Conservation (phyloP, 35 echinoderm and acorn worm genomes). For the Heliocidaris erythrogramma region DNA sequence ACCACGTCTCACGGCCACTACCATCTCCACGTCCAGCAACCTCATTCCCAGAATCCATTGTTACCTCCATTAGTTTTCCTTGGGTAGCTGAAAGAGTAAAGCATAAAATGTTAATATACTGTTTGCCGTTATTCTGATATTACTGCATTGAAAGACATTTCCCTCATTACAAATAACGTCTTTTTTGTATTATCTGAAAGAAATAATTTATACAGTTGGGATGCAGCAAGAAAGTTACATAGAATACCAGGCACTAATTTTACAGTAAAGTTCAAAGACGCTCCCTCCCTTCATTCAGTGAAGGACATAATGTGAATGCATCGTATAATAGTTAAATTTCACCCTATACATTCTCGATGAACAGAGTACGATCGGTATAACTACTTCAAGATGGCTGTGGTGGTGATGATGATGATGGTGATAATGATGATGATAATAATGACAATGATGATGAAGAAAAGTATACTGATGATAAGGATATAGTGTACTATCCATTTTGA, state of each 20-base stretch:
- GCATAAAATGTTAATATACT: background rate
- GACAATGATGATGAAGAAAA: no score
- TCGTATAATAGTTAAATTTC: no score
- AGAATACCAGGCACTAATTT: background rate
- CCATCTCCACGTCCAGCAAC: conserved; percentile 34
- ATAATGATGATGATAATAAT: no score
- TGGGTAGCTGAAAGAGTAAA: conserved; percentile 61
- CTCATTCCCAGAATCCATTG: conserved; percentile 64
- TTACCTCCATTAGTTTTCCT: conserved; percentile 79
- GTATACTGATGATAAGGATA: no score
- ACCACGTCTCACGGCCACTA: conserved; percentile 83
- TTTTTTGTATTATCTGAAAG: background rate
- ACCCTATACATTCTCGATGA: no score
- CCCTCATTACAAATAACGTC: background rate
- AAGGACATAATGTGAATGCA: no score
- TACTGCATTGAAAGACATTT: background rate
- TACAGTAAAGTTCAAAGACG: background rate
- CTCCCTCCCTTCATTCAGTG: no score
- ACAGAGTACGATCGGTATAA: no score
- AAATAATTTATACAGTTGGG: background rate
- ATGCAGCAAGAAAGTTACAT: background rate
- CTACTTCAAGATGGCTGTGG: no score
- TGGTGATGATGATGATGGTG: no score
- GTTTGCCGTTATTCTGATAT: background rate
- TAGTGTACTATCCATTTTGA: no score